Base-by-base conservation (phyloP, 2,113 vertebrate species). In the Hippolais icterina region DNA sequence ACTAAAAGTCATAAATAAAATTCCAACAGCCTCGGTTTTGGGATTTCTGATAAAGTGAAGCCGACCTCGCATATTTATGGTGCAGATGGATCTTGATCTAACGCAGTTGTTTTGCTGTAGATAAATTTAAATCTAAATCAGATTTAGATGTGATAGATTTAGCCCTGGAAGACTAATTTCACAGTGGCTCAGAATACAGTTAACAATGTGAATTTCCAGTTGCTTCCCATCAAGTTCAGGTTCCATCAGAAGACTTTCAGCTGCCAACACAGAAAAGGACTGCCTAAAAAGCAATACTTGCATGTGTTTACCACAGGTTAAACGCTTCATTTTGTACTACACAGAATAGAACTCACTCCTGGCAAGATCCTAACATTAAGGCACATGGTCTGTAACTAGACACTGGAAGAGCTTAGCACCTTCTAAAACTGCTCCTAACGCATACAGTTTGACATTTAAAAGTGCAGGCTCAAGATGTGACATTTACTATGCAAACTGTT, bases 391-490 rank as follows among this genome's bases (percentile, higher is more conserved):
- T 83, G 81, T 54, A 77, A 69, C 27, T 7, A 85, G 68, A 59
- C 60, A 64, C 22, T 76, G 33, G 59, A 69, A 83, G 75, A 93
- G 57, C 75, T 85, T 69, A 91, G 78, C 70, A 85, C 75, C 63
- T 66, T 79, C 87, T 85, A 83, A 77, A 83, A 88, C 66, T 54
- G 42, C 63, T 90, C 59, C 29, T 54, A 91, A 80, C 47, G 63
- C 71, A 44, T 37, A 49, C n/a, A 74, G 63, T 54, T 47, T 91
- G 90, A 93, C 92, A 95, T 93, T 96, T 92, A 19, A 13, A 94
- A 96, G 56, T 11, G 54, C 59, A 83, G 22, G 19, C 54, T 93
- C 66, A 70, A 74, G 52, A 91, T n/a, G 35, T 25, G 68, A 77
- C 63, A 93, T 94, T 95, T 86, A 59, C 59, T 69, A 47, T 54